Base-by-base conservation (phyloP, 2,888 invertebrate genomes). In the Trypoxylon attenuatum region DNA sequence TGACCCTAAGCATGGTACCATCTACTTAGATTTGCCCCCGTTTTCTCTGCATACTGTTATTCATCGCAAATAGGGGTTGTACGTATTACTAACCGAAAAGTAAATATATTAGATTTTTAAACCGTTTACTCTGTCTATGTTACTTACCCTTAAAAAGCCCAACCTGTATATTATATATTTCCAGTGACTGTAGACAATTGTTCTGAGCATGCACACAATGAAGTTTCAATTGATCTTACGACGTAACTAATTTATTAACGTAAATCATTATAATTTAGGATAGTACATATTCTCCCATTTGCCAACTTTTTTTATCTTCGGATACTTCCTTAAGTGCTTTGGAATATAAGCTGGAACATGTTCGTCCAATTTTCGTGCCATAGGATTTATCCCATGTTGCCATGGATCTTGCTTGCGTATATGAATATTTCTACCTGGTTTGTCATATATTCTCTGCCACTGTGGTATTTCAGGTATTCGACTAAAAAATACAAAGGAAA, bases 371-470 rank as follows among this genome's bases (percentile, higher is more conserved):
- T 87, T 90, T 68, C 94, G 89, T n/a, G 88, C 86, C 78, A 87
- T 91, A 2, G 92, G 91, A 84, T 92, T 90, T 16, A 89, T 84
- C n/a, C 87, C 87, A 56, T 91, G 86, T 84, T 95, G 93, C 85
- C 94, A 96, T 78, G 92, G 93, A 47, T 94, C 89, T 52, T 90
- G 88, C 5, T 92, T 88, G 50, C 95, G 95, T 86, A 92, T 84
- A 46, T 90, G 90, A 64, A 94, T 89, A 0, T 92, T 93, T 8
- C 93, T 90, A 78, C 91, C 88, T 80, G 92, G 88, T 16, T 93
- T 91, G 84, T 94, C 93, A 84, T 95, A 96, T 68, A 96, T 93
- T 70, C 90, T 90, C 82, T 96, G 95, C 96, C 96, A 97, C 57
- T 91, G 84, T 79, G 93, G 93, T 27, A 92, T 88, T 88, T 96